Conservation (phyloP, 2,888 invertebrate genomes). For the Thereva unica region DNA sequence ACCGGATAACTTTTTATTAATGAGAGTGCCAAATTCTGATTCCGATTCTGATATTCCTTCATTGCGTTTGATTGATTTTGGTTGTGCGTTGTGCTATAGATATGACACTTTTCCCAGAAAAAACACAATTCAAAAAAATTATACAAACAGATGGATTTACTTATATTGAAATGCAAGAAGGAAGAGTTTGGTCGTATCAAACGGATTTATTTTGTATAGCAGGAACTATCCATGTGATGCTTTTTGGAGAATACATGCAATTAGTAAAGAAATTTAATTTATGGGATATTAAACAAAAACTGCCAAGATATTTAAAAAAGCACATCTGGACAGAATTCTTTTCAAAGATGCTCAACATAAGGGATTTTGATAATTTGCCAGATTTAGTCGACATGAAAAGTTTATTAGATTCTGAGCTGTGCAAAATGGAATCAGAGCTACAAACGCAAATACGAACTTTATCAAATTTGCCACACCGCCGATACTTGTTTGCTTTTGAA, state of each 20-base stretch:
- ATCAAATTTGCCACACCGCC: slow-evolving; percentile 56
- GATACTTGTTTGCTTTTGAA: slow-evolving; percentile 42
- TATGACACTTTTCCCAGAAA: slow-evolving; percentile 82
- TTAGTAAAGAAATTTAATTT: slow-evolving; percentile 67
- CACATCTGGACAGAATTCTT: slow-evolving; percentile 84
- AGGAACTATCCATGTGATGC: slow-evolving; percentile 83
- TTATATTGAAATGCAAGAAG: slow-evolving; percentile 91
- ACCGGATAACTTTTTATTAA: slow-evolving; percentile 90
- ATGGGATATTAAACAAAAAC: slow-evolving; percentile 72
- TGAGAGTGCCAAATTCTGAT: slow-evolving; percentile 70
- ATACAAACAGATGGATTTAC: slow-evolving; percentile 83
- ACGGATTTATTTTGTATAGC: slow-evolving; percentile 91
- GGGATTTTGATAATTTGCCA: slow-evolving; percentile 74
- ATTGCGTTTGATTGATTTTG: slow-evolving; percentile 90
- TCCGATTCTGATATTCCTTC: slow-evolving; percentile 68
- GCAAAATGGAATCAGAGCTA: slow-evolving; percentile 57
- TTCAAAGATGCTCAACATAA: slow-evolving; percentile 79
- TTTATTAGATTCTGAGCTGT: slow-evolving; percentile 54
- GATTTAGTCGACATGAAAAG: slow-evolving; percentile 62
- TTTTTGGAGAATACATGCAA: slow-evolving; percentile 91
- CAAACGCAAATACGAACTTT: slow-evolving; percentile 57
- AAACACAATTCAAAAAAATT: slow-evolving; percentile 75
- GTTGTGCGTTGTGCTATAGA: slow-evolving; percentile 84
- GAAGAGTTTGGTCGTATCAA: slow-evolving; percentile 92
- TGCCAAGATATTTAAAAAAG: slow-evolving; percentile 74